phyloP scores from a whole-genome alignment of 2,888 invertebrate species.

The Amitus sp. region DNA sequence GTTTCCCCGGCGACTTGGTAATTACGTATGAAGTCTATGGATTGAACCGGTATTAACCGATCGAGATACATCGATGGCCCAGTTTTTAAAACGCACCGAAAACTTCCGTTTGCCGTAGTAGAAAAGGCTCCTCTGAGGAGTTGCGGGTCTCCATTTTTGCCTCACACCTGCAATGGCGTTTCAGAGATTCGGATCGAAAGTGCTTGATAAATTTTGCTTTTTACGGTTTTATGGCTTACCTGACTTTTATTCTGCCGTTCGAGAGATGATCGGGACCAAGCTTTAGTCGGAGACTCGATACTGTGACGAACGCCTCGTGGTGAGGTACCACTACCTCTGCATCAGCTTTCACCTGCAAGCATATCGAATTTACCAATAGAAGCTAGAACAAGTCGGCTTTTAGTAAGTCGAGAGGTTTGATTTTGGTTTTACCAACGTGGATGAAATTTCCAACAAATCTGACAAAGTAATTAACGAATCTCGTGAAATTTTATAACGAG shows the following conservation, averaged over 20 bases:
- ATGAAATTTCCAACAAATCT: too few relatives aligned
- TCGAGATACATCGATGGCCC: neutral
- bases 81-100: slow-evolving; percentile 51
- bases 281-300: slow-evolving; percentile 63
- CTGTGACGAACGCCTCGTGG: slow-evolving; percentile 62
- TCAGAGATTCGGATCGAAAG: neutral
- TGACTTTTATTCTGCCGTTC: slow-evolving; percentile 58
- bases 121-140: slow-evolving; percentile 41
- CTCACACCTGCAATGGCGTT: slow-evolving; percentile 50
- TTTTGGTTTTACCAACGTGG: too few relatives aligned
- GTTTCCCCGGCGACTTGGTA: slow-evolving; percentile 2
- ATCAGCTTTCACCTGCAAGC: slow-evolving; percentile 59
- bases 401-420: too few relatives aligned
- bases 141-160: slow-evolving; percentile 50
- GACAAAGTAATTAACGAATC: neutral
- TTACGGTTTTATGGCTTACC: slow-evolving; percentile 44
- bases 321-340: slow-evolving; percentile 56
- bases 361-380: neutral
- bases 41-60: neutral
- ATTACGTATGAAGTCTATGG: neutral
- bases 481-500: neutral
- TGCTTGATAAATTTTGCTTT: neutral
- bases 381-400: too few relatives aligned
- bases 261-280: slow-evolving; percentile 61
- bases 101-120: slow-evolving; percentile 52